A percentile compares a stretch with the other conserved stretches of the same genome.
These are phyloP conservation scores for Cryptocephalus moraei DNA, from an alignment of 2,888 invertebrate species.

Conservation along the genomic window DNA sequence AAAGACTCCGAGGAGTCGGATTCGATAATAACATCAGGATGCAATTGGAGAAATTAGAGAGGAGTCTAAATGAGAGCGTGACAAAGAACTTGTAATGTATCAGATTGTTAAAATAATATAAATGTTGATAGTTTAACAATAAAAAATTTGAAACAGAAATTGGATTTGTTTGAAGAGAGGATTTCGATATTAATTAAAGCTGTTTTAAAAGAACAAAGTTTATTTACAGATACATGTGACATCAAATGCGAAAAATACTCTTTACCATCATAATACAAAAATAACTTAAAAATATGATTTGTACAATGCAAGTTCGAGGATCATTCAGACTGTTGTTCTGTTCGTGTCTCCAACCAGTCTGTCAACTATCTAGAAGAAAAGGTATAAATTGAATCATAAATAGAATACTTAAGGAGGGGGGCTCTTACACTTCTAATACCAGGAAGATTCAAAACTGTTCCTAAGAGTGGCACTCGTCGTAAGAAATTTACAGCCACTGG, in stretches of 20 bases:
- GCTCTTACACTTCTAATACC: conserved; percentile 72
- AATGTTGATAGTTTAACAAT: too few relatives aligned
- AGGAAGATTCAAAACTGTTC: conserved; percentile 80
- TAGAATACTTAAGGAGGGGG: conserved; percentile 12
- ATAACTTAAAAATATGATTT: too few relatives aligned
- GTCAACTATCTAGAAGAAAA: conserved; percentile 57
- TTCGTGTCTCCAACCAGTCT: conserved; percentile 73
- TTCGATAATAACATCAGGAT: conserved; percentile 38
- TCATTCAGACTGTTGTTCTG: conserved; percentile 62
- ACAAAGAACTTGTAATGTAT: background rate
- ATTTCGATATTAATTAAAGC: too few relatives aligned
- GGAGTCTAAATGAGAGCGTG: conserved; percentile 5
- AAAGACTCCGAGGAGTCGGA: conserved; percentile 38
- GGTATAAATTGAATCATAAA: conserved; percentile 11
- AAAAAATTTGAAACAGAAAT: too few relatives aligned
- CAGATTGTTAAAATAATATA: too few relatives aligned
- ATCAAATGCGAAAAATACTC: too few relatives aligned
- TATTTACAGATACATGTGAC: too few relatives aligned
- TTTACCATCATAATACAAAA: too few relatives aligned
- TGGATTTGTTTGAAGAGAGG: too few relatives aligned
- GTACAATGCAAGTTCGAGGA: background rate
- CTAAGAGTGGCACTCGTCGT: conserved; percentile 83
- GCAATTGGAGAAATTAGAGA: conserved; percentile 26
- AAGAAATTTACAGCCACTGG: conserved; percentile 94
- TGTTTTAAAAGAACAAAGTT: too few relatives aligned